Percentiles rank a stretch among this genome's conserved stretches.
phyloP scores from a whole-genome alignment of 2,797 vertebrate genomes.

The Chanos chanos region DNA sequence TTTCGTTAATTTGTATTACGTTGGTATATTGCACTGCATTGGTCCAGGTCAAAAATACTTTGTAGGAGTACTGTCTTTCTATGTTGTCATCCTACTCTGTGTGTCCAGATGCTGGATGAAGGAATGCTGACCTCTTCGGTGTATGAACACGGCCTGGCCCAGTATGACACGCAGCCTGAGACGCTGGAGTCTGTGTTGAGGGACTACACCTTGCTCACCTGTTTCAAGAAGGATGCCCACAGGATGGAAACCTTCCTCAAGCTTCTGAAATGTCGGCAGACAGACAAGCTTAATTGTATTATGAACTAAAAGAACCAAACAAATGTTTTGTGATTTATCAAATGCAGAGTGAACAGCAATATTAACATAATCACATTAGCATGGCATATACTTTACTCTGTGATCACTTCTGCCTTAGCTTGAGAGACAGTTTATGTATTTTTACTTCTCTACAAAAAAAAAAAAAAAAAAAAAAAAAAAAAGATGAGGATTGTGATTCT shows the following conservation, averaged over 20 bases:
- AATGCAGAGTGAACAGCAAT: no score
- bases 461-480: no score
- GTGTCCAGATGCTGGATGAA: slow-evolving; percentile 68
- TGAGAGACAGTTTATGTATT: no score
- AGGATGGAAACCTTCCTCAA: slow-evolving; percentile 77
- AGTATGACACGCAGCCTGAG: slow-evolving; percentile 53
- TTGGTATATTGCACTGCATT: no score
- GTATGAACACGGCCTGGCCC: slow-evolving; percentile 45
- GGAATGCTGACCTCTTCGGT: slow-evolving; percentile 40
- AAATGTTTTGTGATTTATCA: not conserved
- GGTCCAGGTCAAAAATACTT: no score
- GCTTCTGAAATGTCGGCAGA: slow-evolving; percentile 71
- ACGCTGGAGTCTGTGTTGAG: slow-evolving; percentile 65
- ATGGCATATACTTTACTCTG: no score
- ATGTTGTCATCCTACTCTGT: not conserved
- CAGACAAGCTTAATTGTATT: slow-evolving; percentile 60
- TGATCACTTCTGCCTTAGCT: no score
- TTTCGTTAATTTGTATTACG: no score
- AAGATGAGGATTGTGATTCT: no score
- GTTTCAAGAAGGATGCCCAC: slow-evolving; percentile 76
- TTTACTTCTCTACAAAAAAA: no score
- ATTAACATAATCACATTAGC: no score
- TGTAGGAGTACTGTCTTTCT: no score
- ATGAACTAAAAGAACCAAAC: slow-evolving; percentile 17
- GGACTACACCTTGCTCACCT: slow-evolving; percentile 65